Conservation (phyloP, 92 coral and sea anemone genomes). For the Virgularia gustaviana region DNA sequence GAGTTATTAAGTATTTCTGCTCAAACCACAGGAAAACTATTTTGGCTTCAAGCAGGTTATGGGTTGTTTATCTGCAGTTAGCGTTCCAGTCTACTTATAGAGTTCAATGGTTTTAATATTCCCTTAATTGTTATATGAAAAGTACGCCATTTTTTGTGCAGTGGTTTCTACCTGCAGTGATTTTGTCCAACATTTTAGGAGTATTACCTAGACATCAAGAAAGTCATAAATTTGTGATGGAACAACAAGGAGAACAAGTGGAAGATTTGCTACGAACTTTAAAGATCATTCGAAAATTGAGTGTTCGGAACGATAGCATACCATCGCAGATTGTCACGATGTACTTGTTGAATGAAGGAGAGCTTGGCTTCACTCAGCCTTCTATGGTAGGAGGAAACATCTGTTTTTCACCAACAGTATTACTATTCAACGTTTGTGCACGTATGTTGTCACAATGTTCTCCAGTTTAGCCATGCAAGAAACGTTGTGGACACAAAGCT, state of each 20-base stretch:
- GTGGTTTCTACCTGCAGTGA: neutral
- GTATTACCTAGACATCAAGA: slow-evolving; percentile 78
- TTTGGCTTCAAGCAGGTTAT: no score
- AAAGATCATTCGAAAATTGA: slow-evolving; percentile 54
- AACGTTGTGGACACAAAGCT: neutral
- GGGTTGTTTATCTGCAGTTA: no score
- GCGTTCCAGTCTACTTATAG: no score
- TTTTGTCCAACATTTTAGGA: slow-evolving; percentile 33
- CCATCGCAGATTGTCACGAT: slow-evolving; percentile 62
- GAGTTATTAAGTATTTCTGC: no score
- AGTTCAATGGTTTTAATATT: no score
- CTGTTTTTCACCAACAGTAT: neutral
- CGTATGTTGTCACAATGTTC: no score
- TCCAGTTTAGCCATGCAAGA: no score
- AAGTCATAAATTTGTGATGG: slow-evolving; percentile 60
- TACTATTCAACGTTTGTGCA: neutral
- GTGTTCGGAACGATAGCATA: slow-evolving; percentile 44
- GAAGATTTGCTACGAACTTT: slow-evolving; percentile 71
- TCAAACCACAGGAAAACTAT: no score
- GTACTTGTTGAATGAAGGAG: slow-evolving; percentile 79
- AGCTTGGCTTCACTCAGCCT: slow-evolving; percentile 63
- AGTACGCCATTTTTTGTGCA: no score
- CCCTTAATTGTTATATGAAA: no score
- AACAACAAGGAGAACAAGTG: slow-evolving; percentile 72
- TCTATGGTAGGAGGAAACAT: slow-evolving; percentile 65